Percentiles rank a stretch among this genome's conserved stretches.
Conservation (phyloP, 2,797 vertebrate genomes). For the Channallabes apus region DNA sequence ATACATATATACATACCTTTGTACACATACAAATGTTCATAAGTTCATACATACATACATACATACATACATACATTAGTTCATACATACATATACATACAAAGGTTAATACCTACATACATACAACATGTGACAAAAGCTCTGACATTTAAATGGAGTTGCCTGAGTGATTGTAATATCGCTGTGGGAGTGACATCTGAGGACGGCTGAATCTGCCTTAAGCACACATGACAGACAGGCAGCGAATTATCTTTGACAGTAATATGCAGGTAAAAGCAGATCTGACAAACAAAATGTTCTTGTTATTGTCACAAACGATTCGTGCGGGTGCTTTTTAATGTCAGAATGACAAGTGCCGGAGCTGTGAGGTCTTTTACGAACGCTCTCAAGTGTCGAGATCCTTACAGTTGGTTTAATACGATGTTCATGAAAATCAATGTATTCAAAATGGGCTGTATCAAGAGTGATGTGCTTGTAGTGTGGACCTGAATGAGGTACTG, state of each 20-base stretch:
- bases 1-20: too few species aligned
- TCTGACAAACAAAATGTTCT: conserved; percentile 65
- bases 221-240: conserved; percentile 16
- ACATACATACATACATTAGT: too few species aligned
- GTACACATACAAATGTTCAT: too few species aligned
- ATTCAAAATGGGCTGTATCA: background rate
- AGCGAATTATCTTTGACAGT: conserved; percentile 15
- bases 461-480: too few species aligned
- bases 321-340: conserved; percentile 46
- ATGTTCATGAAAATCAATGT: background rate
- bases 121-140: background rate
- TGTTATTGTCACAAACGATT: conserved; percentile 75
- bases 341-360: conserved; percentile 45
- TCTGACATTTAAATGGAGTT: background rate
- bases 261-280: conserved; percentile 43
- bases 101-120: background rate
- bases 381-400: background rate
- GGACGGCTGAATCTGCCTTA: conserved; percentile 23
- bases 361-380: background rate
- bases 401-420: background rate
- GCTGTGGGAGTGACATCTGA: conserved; percentile 4
- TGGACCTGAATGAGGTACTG: too few species aligned
- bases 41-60: too few species aligned
- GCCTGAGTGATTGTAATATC: conserved; percentile 2
- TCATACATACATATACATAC: background rate